Evolutionary conservation across 1,140 invertebrate genomes (phyloP), one percentile per base, ranked within the genome.

Genomic region (Heliconius hermathena): DNA sequence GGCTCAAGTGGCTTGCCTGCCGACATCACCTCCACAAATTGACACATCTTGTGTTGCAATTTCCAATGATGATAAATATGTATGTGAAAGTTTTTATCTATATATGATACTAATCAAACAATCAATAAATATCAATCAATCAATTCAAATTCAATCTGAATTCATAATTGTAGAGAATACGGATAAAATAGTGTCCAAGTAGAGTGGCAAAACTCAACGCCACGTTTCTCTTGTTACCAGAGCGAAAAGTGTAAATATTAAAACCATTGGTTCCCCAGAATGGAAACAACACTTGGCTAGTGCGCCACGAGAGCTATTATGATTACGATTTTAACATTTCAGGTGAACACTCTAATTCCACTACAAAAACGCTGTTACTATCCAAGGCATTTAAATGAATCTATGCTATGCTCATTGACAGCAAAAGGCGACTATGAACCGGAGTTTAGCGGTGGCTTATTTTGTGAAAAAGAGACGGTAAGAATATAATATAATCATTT

Each of bases 31-130:
- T 46, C 8, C 20, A 0, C 26, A 38, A 26, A 22, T 46, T 18
- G 73, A 60, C 0, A 46, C 60, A 0, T 13, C 76, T 9, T 81
- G 80, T 22, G n/a, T 78, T 6, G 38, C 76, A 3, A 38, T 78
- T 1, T 78, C 80, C 6, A 52, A 74, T 1, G 73, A 81, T 6
- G 76, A 81, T 71, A 18, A 57, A 4, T 81, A 71, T 36, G 80
- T 77, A 77, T 16, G 77, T 77, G 16, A 20, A 57, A 57, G n/a
- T 8, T n/a, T n/a, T 41, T 8, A 26, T 22, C 8, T 13, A 46
- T 46, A 6, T 36, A 6, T 36, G 36, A 8, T 36, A 36, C 8
- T 36, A 36, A 36, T 36, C 5, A 36, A 36, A 8, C 36, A 36
- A 49, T 18, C 1, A 8, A 13, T 5, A 52, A 52, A 52, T 52